phyloP scores from a whole-genome alignment of 2,797 vertebrate genomes.

The Manis javanica region DNA sequence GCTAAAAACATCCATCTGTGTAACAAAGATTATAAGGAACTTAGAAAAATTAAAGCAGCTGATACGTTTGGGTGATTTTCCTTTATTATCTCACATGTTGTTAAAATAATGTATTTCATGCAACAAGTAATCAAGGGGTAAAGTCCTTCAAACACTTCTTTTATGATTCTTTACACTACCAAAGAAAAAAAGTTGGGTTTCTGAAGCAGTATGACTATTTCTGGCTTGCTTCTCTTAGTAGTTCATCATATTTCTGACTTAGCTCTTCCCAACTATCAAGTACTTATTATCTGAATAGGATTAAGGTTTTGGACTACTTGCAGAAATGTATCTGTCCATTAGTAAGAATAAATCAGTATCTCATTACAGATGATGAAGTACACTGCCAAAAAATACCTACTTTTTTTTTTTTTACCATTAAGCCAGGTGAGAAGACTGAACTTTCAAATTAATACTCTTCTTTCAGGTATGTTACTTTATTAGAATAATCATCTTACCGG shows the following conservation, averaged over 20 bases:
- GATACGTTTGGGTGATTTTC: background rate
- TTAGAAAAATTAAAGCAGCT: constrained; percentile 15
- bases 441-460: background rate
- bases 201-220: background rate
- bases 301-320: background rate
- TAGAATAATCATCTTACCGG: constrained; percentile 90
- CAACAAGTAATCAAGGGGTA: background rate
- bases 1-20: background rate
- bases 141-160: background rate
- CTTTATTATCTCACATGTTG: background rate
- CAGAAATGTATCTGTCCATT: background rate
- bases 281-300: background rate
- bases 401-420: background rate
- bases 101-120: background rate
- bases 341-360: background rate
- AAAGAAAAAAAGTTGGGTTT: background rate
- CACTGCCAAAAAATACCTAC: background rate
- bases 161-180: background rate
- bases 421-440: background rate
- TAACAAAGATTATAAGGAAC: background rate
- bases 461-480: background rate
- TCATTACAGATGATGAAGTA: fast-evolving
- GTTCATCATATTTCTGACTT: background rate
- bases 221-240: background rate
- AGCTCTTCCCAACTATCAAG: background rate